These are phyloP conservation scores for Melieria omissa DNA, from an alignment of 2,888 invertebrate species.

Conservation along the genomic window DNA sequence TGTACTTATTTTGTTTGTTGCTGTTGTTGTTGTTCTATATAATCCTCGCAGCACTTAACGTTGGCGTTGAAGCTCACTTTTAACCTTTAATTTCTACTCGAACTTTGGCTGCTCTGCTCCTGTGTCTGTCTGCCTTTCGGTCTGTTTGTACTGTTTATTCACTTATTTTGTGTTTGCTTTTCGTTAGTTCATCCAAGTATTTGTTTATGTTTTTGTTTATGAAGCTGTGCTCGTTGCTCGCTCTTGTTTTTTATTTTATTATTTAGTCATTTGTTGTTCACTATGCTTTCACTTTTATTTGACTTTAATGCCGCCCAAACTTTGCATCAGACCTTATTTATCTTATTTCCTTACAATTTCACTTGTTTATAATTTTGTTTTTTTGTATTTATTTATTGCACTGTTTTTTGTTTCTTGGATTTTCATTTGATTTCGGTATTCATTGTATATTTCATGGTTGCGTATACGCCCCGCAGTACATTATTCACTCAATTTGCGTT, in stretches of 20 bases:
- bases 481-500: not conserved
- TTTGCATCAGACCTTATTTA: not conserved
- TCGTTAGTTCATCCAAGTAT: not conserved
- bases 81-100: too few species aligned
- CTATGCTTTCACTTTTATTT: not conserved
- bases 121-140: constrained; percentile 7
- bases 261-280: not conserved
- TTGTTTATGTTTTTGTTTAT: not conserved
- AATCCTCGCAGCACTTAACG: too few species aligned
- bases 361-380: not conserved
- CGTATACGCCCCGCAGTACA: not conserved
- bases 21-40: not conserved
- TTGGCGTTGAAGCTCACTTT: too few species aligned
- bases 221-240: not conserved
- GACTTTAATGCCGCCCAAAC: too few species aligned
- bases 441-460: not conserved
- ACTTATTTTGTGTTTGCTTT: not conserved
- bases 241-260: not conserved
- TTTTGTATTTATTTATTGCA: not conserved
- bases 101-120: not conserved
- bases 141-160: not conserved
- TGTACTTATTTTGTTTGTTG: not conserved
- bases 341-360: not conserved
- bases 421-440: not conserved
- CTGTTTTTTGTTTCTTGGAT: not conserved